Conservation (phyloP, 92 coral and sea anemone genomes). For the Porites rus region DNA sequence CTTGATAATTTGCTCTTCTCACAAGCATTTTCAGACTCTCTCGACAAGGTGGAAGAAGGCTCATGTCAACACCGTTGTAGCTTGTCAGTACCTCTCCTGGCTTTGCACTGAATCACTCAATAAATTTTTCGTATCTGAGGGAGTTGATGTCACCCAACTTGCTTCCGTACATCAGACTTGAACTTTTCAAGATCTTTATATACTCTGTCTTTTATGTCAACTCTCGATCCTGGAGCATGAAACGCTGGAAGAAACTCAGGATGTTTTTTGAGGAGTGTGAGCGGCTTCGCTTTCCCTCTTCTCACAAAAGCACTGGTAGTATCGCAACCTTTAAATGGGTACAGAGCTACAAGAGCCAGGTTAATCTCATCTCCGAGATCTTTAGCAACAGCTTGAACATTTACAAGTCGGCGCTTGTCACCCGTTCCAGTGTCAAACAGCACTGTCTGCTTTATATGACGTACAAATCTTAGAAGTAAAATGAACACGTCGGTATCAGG, state of each 20-base stretch:
- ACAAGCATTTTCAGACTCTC: slow-evolving; percentile 30
- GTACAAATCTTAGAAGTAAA: slow-evolving; percentile 5
- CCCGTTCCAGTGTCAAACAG: neutral
- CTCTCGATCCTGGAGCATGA: too few relatives aligned
- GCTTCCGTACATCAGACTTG: slow-evolving; percentile 49
- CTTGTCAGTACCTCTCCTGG: too few relatives aligned
- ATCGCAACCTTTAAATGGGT: slow-evolving; percentile 33
- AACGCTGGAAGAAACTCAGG: too few relatives aligned
- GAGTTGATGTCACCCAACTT: slow-evolving; percentile 30
- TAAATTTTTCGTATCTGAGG: too few relatives aligned
- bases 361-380: too few relatives aligned
- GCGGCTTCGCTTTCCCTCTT: too few relatives aligned
- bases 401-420: too few relatives aligned
- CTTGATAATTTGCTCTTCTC: slow-evolving; percentile 24
- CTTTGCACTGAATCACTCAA: too few relatives aligned
- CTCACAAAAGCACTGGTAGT: slow-evolving; percentile 26
- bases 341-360: slow-evolving; percentile 43
- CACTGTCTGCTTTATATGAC: slow-evolving; percentile 1
- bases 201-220: too few relatives aligned
- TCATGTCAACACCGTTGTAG: too few relatives aligned
- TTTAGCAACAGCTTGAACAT: too few relatives aligned
- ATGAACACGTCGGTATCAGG: slow-evolving; percentile 40
- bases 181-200: neutral
- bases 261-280: too few relatives aligned
- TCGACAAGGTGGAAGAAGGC: neutral